Percentiles rank a stretch among this genome's conserved stretches.
Evolutionary conservation across 1,140 invertebrate genomes (phyloP).

Genomic region (Eulimnadia texana): DNA sequence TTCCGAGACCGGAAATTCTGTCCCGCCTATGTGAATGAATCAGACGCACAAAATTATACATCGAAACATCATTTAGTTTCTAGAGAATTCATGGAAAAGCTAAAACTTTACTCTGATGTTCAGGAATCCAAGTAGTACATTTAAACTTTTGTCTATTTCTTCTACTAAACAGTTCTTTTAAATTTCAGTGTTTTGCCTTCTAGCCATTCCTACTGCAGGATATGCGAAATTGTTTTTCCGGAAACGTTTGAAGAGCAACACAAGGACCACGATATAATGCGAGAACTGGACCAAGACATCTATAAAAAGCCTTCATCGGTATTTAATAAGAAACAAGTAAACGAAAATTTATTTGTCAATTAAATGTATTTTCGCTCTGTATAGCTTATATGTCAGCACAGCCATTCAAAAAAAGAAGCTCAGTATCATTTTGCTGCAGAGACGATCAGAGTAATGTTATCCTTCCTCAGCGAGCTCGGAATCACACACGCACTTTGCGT

Average conservation of each 20-base stretch:
- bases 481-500: slow-evolving; percentile 55
- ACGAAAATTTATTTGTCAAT: neutral
- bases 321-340: too few species aligned
- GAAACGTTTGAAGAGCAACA: too few species aligned
- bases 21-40: neutral
- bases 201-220: neutral
- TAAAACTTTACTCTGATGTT: too few species aligned
- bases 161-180: too few species aligned
- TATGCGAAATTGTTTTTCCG: neutral
- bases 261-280: neutral
- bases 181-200: too few species aligned
- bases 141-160: too few species aligned
- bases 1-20: slow-evolving; percentile 56
- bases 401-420: slow-evolving; percentile 46
- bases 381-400: slow-evolving; percentile 37
- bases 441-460: slow-evolving; percentile 37
- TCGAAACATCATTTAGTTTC: too few species aligned
- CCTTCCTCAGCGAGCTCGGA: slow-evolving; percentile 35
- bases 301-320: slow-evolving; percentile 38
- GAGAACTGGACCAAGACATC: slow-evolving; percentile 31
- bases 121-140: too few species aligned
- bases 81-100: too few species aligned
- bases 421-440: slow-evolving; percentile 53
- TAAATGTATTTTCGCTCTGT: slow-evolving; percentile 32
- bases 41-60: neutral